Conservation (phyloP, 2,888 invertebrate species). For the Luperina testacea region DNA sequence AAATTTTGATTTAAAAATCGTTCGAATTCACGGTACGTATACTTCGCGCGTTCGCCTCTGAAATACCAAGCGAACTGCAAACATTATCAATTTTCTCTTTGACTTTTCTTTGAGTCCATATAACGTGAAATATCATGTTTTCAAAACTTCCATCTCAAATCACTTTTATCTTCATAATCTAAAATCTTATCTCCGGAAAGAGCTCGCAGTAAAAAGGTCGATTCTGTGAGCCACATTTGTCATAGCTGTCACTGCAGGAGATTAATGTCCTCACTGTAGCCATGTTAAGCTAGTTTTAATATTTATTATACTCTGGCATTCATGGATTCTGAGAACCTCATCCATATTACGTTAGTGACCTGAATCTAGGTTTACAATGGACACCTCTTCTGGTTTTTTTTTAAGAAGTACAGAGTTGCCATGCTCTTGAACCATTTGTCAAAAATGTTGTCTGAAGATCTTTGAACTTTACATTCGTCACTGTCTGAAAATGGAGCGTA, state of each 20-base stretch:
- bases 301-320: slow-evolving; percentile 62
- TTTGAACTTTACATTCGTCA: background rate
- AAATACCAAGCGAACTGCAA: background rate
- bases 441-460: background rate
- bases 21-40: background rate
- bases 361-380: slow-evolving; percentile 34
- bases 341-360: slow-evolving; percentile 55
- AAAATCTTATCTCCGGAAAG: slow-evolving; percentile 47
- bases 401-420: slow-evolving; percentile 6
- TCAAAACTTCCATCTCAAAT: slow-evolving; percentile 30
- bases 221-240: slow-evolving; percentile 62
- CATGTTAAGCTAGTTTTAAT: slow-evolving; percentile 60
- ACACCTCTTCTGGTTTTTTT: slow-evolving; percentile 14
- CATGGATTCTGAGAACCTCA: slow-evolving; percentile 58
- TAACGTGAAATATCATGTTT: slow-evolving; percentile 16
- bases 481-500: background rate
- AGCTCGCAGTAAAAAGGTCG: slow-evolving; percentile 49
- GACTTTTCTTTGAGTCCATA: background rate
- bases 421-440: slow-evolving; percentile 14
- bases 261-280: slow-evolving; percentile 55
- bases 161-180: slow-evolving; percentile 59
- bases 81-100: background rate
- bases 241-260: slow-evolving; percentile 60
- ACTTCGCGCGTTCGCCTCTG: background rate
- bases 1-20: background rate